Percentiles rank a stretch among this genome's conserved stretches.
Conservation (phyloP, 2,113 vertebrate genomes). For the Odobenus rosmarus region DNA sequence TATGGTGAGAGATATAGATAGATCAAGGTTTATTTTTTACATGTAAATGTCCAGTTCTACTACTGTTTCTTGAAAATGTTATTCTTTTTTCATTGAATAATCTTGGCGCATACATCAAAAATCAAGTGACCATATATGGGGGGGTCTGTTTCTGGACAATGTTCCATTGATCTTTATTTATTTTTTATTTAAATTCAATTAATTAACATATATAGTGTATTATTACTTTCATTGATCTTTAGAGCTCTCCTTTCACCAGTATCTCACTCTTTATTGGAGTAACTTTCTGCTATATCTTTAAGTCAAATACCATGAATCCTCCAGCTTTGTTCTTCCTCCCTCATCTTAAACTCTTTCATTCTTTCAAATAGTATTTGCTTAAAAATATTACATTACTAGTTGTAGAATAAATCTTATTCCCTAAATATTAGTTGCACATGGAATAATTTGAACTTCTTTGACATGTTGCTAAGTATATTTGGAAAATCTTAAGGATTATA, state of each 20-base stretch:
- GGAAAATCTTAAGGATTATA: conserved; percentile 16
- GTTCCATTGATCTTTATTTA: neutral
- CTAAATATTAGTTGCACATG: neutral
- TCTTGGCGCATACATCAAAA: neutral
- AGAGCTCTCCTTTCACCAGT: neutral
- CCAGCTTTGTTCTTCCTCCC: neutral
- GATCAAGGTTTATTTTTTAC: neutral
- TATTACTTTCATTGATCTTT: neutral
- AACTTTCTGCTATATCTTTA: neutral
- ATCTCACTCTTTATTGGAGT: neutral
- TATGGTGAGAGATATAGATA: neutral
- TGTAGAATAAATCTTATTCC: neutral
- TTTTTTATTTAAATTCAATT: neutral
- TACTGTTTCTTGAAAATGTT: conserved; percentile 24
- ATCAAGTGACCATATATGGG: neutral
- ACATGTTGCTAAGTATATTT: neutral
- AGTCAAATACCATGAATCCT: neutral
- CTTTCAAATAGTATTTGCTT: conserved; percentile 31
- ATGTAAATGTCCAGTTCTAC: neutral
- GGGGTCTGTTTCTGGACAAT: neutral
- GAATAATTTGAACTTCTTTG: neutral
- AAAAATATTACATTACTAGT: neutral
- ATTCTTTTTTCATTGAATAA: neutral
- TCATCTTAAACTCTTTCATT: neutral
- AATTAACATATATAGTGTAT: neutral